Evolutionary conservation across 1,140 invertebrate species (phyloP).

Genomic region (Psix sp.): DNA sequence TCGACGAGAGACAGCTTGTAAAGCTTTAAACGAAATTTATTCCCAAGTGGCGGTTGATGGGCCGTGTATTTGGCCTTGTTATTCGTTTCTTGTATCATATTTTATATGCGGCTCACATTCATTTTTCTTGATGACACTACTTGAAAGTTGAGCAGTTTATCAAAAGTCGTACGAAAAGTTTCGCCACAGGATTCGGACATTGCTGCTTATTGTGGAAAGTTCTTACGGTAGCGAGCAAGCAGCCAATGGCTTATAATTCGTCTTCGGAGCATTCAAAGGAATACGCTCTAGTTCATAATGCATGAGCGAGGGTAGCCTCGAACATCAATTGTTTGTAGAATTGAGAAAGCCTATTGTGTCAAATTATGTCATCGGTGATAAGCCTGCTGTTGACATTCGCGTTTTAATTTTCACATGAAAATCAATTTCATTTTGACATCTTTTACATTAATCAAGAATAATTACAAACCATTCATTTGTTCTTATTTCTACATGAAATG

Average conservation of each 20-base stretch:
- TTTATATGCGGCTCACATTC: slow-evolving; percentile 52
- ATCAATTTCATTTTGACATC: too few relatives aligned
- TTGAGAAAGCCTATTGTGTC: too few relatives aligned
- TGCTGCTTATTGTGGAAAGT: neutral
- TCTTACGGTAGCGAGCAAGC: slow-evolving; percentile 46
- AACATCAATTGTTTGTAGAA: too few relatives aligned
- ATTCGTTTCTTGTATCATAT: slow-evolving; percentile 20
- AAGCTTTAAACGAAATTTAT: slow-evolving; percentile 44
- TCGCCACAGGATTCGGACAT: slow-evolving; percentile 38
- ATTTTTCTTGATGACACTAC: slow-evolving; percentile 56
- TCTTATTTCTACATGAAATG: too few relatives aligned
- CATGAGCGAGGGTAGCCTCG: too few relatives aligned
- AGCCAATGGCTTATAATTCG: slow-evolving; percentile 50
- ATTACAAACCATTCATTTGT: too few relatives aligned
- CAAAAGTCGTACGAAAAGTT: slow-evolving; percentile 48
- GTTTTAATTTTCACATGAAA: too few relatives aligned
- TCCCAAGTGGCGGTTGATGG: slow-evolving; percentile 48
- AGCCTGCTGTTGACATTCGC: too few relatives aligned
- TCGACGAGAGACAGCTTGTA: slow-evolving; percentile 9
- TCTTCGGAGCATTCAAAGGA: slow-evolving; percentile 18
- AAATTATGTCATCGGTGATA: too few relatives aligned
- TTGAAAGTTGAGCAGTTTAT: slow-evolving; percentile 52
- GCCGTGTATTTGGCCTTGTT: slow-evolving; percentile 5
- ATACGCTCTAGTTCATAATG: too few relatives aligned
- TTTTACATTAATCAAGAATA: too few relatives aligned